Evolutionary conservation across 2,113 vertebrate genomes (phyloP).

Genomic region (Sphaerodactylus townsendi): DNA sequence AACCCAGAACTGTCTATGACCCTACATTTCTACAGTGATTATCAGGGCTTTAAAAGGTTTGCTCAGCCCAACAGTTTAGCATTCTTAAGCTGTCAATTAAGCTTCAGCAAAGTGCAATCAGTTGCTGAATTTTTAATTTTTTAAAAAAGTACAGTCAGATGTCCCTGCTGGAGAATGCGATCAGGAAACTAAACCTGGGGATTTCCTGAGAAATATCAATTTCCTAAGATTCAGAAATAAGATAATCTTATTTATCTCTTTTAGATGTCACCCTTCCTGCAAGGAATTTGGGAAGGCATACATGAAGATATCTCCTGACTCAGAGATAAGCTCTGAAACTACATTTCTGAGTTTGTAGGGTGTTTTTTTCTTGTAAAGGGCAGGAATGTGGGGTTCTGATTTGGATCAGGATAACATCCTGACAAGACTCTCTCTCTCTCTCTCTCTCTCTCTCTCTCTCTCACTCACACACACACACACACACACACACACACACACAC

Average conservation of each 20-base stretch:
- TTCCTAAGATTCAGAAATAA: background rate
- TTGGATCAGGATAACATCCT: no score
- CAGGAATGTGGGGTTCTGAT: no score
- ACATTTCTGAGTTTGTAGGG: no score
- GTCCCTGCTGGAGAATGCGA: background rate
- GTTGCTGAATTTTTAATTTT: background rate
- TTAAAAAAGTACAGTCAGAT: background rate
- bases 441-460: no score
- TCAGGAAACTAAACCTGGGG: background rate
- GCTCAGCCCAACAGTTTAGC: accelerated
- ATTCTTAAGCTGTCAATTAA: accelerated
- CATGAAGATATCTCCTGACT: no score
- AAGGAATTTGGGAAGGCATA: no score
- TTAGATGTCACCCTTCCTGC: background rate
- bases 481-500: no score
- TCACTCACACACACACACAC: no score
- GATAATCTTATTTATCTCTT: background rate
- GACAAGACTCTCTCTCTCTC: no score
- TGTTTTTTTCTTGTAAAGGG: no score
- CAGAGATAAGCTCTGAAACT: no score
- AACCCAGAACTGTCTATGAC: conserved; percentile 20
- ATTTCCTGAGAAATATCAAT: background rate
- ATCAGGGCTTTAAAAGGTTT: background rate
- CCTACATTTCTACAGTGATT: background rate
- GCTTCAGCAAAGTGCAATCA: background rate